Evolutionary conservation across 2,797 vertebrate genomes (phyloP).

Genomic region (Anguilla anguilla): DNA sequence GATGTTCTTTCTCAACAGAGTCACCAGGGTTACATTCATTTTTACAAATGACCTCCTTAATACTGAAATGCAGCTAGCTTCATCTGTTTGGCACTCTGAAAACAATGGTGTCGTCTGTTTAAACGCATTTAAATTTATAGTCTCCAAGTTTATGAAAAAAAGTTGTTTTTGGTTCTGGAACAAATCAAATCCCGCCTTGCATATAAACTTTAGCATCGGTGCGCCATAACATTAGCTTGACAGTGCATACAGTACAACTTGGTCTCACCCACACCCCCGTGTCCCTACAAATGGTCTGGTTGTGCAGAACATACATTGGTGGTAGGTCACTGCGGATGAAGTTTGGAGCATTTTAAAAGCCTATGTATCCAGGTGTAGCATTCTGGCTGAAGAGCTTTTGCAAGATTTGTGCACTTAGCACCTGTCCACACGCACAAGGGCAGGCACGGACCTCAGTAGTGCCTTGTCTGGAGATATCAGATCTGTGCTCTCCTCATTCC

Average conservation of each 20-base stretch:
- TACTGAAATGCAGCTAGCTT: background rate
- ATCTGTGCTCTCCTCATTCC: constrained; percentile 41
- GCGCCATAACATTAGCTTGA: background rate
- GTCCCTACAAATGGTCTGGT: background rate
- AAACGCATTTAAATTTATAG: background rate
- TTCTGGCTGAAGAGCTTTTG: background rate
- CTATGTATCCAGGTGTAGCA: background rate
- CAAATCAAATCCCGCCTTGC: background rate
- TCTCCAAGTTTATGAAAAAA: background rate
- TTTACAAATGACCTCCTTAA: constrained; percentile 1
- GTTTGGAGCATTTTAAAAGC: constrained; percentile 2
- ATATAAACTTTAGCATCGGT: background rate
- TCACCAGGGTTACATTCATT: background rate
- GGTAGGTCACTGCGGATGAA: constrained; percentile 1
- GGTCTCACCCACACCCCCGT: background rate
- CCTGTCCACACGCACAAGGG: constrained; percentile 15
- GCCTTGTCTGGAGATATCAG: constrained; percentile 48
- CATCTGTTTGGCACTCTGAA: background rate
- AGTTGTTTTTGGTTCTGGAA: background rate
- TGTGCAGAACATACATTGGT: too few relatives aligned
- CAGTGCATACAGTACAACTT: background rate
- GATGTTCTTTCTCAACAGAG: background rate
- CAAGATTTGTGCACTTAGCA: background rate
- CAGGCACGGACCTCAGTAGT: background rate
- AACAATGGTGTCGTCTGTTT: background rate